phyloP scores from a whole-genome alignment of 2,113 vertebrate genomes.

The Oncorhynchus masou region DNA sequence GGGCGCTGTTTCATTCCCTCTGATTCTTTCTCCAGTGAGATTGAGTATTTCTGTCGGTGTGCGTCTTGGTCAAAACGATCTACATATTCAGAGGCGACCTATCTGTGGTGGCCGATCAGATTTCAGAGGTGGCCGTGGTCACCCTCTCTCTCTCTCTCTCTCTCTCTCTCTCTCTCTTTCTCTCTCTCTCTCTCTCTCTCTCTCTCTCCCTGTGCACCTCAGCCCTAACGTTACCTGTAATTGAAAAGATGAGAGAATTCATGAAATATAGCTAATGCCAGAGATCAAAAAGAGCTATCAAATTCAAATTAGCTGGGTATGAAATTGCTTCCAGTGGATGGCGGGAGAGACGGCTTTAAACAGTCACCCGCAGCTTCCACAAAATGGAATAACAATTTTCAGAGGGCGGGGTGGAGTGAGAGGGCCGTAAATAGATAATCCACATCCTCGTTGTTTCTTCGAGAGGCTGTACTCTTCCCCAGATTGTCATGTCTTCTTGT shows the following conservation, averaged over 20 bases:
- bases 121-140: too few species aligned
- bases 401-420: not conserved
- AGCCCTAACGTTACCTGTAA: slow-evolving; percentile 45
- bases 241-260: slow-evolving; percentile 62
- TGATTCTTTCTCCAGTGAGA: too few species aligned
- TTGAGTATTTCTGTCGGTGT: too few species aligned
- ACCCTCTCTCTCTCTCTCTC: not conserved
- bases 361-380: slow-evolving; percentile 39
- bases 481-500: not conserved
- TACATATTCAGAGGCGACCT: too few species aligned
- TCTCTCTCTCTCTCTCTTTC: not conserved
- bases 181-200: not conserved
- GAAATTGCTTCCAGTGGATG: slow-evolving; percentile 52
- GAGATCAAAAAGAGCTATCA: slow-evolving; percentile 60
- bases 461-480: not conserved
- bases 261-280: slow-evolving; percentile 58
- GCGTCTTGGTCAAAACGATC: too few species aligned
- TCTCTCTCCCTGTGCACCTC: not conserved
- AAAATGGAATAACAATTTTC: slow-evolving; percentile 37
- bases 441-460: not conserved
- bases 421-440: slow-evolving; percentile 4
- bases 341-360: slow-evolving; percentile 35
- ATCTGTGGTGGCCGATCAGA: too few species aligned
- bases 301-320: slow-evolving; percentile 58
- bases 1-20: too few species aligned